phyloP scores from a whole-genome alignment of 2,888 invertebrate genomes.

The Idaea straminata region DNA sequence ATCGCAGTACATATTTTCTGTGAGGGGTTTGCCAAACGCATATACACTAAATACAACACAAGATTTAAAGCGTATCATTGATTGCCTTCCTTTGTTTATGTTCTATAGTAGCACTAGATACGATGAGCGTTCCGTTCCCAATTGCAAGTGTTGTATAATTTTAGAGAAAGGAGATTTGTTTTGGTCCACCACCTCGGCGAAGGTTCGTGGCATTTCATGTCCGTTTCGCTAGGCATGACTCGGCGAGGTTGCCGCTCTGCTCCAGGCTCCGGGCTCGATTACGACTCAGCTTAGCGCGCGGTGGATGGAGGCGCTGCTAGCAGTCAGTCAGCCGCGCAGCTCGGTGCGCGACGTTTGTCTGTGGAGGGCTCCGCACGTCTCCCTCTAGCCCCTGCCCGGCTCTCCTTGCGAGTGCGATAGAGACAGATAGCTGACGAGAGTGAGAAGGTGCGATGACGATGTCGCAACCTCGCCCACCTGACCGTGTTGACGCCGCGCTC shows the following conservation, averaged over 20 bases:
- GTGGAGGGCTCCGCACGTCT: constrained; percentile 63
- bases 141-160: constrained; percentile 72
- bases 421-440: constrained; percentile 46
- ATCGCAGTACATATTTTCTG: background rate
- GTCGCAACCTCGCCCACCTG: constrained; percentile 81
- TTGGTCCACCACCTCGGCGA: constrained; percentile 70
- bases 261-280: constrained; percentile 54
- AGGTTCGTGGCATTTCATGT: constrained; percentile 72
- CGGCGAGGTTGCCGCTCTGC: constrained; percentile 71
- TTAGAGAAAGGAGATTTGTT: constrained; percentile 79
- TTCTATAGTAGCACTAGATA: constrained; percentile 48
- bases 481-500: constrained; percentile 80
- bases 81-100: constrained; percentile 7
- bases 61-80: constrained; percentile 6
- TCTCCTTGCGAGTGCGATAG: constrained; percentile 54
- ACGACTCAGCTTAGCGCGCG: constrained; percentile 45
- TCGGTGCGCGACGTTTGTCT: constrained; percentile 78
- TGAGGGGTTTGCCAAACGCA: background rate
- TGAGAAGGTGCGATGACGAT: constrained; percentile 68
- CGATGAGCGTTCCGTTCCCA: constrained; percentile 43
- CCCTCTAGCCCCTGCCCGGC: constrained; percentile 45
- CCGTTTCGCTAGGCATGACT: constrained; percentile 67
- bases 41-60: constrained; percentile 6
- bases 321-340: constrained; percentile 79
- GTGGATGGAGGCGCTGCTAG: constrained; percentile 48